Base-by-base conservation (phyloP, 2,797 vertebrate species). In the Lutjanus campechanus region DNA sequence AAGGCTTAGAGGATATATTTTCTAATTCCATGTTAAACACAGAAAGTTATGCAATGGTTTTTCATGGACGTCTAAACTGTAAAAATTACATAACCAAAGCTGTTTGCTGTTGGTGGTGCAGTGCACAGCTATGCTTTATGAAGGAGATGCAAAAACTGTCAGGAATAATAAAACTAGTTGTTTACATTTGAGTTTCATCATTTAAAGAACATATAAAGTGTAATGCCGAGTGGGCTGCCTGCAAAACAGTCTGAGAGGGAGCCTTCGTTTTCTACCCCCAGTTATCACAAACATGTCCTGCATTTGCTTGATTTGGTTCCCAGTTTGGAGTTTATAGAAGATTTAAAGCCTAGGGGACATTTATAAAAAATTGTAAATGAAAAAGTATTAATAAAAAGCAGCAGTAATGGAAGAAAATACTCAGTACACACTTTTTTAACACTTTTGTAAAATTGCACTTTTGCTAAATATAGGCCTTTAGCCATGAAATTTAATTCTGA, bases 31-130 rank as follows among this genome's bases (percentile, higher is more conserved):
- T 78, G 22, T 78, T 86, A 79, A 83, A 88, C 64, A 89, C 73
- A 69, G 15, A 77, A 81, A 85, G 76, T 92, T 90, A 84, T 56
- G 83, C 74, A 91, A 91, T 25, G 64, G 49, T 55, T 85, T 63
- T 77, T 88, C 12, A 70, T 80, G n/a, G 15, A 82, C 0, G 5
- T 85, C 46, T 76, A 16, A 76, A 81, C 36, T 53, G 12, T 56
- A 61, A 63, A 71, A 61, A 50, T 88, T 55, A 83, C 62, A 47
- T 87, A 89, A 89, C 71, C 53, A 68, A 70, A 81, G 68, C 77
- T 77, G 77, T 69, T 66, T 82, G 25, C 77, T 77, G 13, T 50
- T 58, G 20, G 11, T 56, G 46, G 17, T 63, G 0, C n/a, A 8
- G 44, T 64, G 17, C 50, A 68, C 19, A 25, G 22, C 54, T 71